Evolutionary conservation across 2,888 invertebrate species (phyloP).

Genomic region (Dicranocentrus wangi): DNA sequence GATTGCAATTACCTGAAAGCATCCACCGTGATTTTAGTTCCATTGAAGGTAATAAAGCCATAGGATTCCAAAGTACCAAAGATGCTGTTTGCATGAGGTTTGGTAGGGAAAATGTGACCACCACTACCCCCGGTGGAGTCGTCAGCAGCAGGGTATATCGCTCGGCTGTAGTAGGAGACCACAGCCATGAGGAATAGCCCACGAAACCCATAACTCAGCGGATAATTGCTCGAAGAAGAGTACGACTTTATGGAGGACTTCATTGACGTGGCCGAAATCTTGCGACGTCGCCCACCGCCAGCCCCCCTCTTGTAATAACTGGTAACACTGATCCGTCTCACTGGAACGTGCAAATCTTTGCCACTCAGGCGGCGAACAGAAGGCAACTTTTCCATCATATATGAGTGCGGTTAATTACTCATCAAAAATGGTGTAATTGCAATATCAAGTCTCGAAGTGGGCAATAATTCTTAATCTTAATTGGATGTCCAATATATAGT

Average conservation of each 20-base stretch:
- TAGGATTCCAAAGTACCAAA: constrained; percentile 40
- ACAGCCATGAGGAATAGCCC: constrained; percentile 48
- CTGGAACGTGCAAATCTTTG: too few relatives aligned
- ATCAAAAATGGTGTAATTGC: too few relatives aligned
- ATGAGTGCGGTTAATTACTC: too few relatives aligned
- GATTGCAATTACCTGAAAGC: too few relatives aligned
- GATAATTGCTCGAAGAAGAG: constrained; percentile 20
- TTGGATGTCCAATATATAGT: too few relatives aligned
- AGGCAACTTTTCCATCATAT: too few relatives aligned
- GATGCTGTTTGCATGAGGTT: constrained; percentile 37
- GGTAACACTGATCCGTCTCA: too few relatives aligned
- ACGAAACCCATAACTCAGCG: constrained; percentile 46
- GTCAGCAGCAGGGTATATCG: constrained; percentile 35
- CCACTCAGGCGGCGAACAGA: too few relatives aligned
- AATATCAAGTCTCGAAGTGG: too few relatives aligned
- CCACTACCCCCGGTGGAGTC: neutral
- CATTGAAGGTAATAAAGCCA: constrained; percentile 41
- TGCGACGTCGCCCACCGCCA: constrained; percentile 39
- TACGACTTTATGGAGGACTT: constrained; percentile 43
- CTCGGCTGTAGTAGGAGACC: constrained; percentile 44
- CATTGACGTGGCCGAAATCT: constrained; percentile 40
- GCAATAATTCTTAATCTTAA: too few relatives aligned
- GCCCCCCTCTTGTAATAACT: too few relatives aligned
- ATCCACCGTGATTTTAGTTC: too few relatives aligned
- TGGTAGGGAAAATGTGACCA: constrained; percentile 42